Percentiles rank a stretch among this genome's conserved stretches.
phyloP scores from a whole-genome alignment of 2,888 invertebrate genomes.

The Pandemis heparana region DNA sequence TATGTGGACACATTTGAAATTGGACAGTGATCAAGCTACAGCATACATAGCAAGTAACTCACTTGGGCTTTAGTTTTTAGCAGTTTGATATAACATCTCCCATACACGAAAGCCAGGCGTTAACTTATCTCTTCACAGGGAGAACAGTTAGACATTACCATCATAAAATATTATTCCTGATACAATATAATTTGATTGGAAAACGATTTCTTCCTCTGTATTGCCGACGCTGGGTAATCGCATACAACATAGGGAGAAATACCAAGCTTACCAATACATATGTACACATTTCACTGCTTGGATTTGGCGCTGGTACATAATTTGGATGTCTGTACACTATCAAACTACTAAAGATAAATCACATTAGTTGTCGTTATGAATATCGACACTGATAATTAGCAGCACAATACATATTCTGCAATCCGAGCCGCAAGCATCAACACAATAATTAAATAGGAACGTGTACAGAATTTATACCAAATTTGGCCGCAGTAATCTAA shows the following conservation, averaged over 20 bases:
- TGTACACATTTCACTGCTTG: no score
- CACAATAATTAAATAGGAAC: conserved; percentile 24
- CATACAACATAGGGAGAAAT: not conserved
- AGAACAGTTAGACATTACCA: not conserved
- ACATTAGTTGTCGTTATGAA: not conserved
- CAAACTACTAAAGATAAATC: not conserved
- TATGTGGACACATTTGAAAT: not conserved
- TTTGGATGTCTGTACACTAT: not conserved
- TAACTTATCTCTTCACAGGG: no score
- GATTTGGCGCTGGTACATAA: no score
- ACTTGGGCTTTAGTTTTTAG: not conserved
- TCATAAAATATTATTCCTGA: not conserved
- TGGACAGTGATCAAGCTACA: not conserved
- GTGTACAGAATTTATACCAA: conserved; percentile 25
- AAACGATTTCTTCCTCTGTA: not conserved
- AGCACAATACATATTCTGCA: not conserved
- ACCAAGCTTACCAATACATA: no score
- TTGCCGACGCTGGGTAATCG: not conserved
- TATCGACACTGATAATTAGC: not conserved
- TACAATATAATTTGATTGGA: no score
- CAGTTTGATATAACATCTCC: not conserved
- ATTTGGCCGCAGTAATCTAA: conserved; percentile 41
- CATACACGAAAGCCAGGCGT: not conserved
- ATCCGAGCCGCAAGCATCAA: not conserved
- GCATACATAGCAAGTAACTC: not conserved